These are phyloP conservation scores for Melanchra persicariae DNA, from an alignment of 2,888 invertebrate species.

Conservation along the genomic window DNA sequence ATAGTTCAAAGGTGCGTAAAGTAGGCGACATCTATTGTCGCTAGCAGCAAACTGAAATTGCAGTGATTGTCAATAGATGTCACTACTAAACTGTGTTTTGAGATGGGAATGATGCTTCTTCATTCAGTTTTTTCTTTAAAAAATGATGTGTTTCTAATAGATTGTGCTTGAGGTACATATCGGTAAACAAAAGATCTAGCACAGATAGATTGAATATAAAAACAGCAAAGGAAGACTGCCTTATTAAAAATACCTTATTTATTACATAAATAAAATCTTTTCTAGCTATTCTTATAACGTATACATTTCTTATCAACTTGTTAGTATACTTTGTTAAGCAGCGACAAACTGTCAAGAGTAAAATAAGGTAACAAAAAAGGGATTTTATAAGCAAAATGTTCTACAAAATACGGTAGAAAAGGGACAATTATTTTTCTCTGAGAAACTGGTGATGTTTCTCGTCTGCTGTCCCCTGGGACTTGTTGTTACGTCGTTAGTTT, in stretches of 20 bases:
- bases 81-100: conserved; percentile 20
- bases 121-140: background rate
- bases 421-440: conserved; percentile 30
- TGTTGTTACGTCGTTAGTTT: conserved; percentile 19
- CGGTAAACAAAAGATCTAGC: background rate
- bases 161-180: background rate
- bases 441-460: conserved; percentile 9
- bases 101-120: background rate
- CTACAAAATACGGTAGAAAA: conserved; percentile 31
- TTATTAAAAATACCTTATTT: background rate
- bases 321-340: conserved; percentile 35
- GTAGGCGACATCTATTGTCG: conserved; percentile 36
- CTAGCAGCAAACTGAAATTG: background rate
- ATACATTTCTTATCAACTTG: conserved; percentile 32
- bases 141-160: background rate
- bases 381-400: conserved; percentile 37
- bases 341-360: conserved; percentile 50
- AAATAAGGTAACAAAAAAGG: conserved; percentile 45
- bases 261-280: background rate
- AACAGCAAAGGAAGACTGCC: background rate
- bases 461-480: background rate
- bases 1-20: background rate
- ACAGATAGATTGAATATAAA: background rate
- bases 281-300: background rate
- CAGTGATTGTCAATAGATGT: conserved; percentile 47